These are phyloP conservation scores for Phaetusa simplex DNA, from an alignment of 2,113 vertebrate genomes.

Conservation along the genomic window DNA sequence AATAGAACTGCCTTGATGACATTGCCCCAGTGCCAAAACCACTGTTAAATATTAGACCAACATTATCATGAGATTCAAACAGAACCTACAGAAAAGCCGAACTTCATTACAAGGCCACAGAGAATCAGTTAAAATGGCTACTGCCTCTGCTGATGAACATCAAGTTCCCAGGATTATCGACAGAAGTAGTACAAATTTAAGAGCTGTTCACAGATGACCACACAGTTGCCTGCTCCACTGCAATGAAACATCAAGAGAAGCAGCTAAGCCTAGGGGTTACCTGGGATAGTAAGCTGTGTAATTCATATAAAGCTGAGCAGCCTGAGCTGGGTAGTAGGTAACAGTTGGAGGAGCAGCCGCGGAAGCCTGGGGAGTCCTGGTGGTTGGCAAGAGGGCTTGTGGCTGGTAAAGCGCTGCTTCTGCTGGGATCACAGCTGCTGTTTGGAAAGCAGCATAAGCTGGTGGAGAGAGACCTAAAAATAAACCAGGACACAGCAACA, in stretches of 20 bases:
- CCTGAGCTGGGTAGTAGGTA: slow-evolving; percentile 91
- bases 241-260: neutral
- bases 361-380: slow-evolving; percentile 79
- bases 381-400: slow-evolving; percentile 84
- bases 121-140: neutral
- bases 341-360: slow-evolving; percentile 79
- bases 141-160: neutral
- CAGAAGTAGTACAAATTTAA: neutral
- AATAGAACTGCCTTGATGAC: neutral
- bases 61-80: neutral
- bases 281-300: slow-evolving; percentile 98
- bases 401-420: slow-evolving; percentile 89
- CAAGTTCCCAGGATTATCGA: neutral
- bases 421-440: slow-evolving; percentile 82
- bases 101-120: neutral
- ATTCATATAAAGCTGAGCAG: slow-evolving; percentile 93
- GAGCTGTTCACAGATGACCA: neutral
- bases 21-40: neutral
- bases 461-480: slow-evolving; percentile 90
- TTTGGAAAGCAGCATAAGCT: slow-evolving; percentile 89
- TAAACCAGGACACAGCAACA: neutral
- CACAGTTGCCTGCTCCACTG: neutral
- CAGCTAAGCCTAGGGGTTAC: slow-evolving; percentile 52
- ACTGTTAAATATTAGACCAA: neutral
- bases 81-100: neutral